Base-by-base conservation (phyloP, 2,888 invertebrate genomes). In the Mythimna impura region DNA sequence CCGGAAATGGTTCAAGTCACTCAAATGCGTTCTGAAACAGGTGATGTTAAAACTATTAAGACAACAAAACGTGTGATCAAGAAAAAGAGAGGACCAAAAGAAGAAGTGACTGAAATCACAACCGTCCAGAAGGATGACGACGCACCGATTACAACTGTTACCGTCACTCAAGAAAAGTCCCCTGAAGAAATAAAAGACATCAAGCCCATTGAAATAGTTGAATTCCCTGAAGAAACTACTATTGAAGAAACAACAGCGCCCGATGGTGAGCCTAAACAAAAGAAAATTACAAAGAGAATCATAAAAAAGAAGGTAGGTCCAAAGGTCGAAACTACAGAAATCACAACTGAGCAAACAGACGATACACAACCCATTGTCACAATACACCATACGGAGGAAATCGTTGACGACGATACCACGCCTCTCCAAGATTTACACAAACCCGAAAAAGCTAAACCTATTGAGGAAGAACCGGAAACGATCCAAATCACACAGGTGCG, bases 281-380 rank as follows among this genome's bases (percentile, higher is more conserved):
- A 73, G 52, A 84, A 71, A 71, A 68, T 88, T 1, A 87, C 76
- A 0, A 88, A 83, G 10, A 74, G 91, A 4, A 82, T 82, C 0
- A 88, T 91, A 20, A 91, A 89, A 73, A 90, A 89, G 76, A 89
- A 88, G 55, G 80, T 85, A 60, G 90, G 90, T 76, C 75, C 89
- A 9, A 81, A 88, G 81, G 71, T 92, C 55, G 80, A 88, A 87
- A 89, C 83, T 0, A 87, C 85, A 36, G 47, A 84, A 50, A 88
- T 88, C 1, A 84, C 72, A 0, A 85, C 85, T 2, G 85, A 86
- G 81, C 81, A 74, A 12, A 34, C 57, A 70, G 50, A 80, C 61
- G 57, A 79, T 0, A 52, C 20, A 8, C 62, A 58, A 76, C 76
- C 78, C 7, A 66, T 47, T 2, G 2, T 66, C 10, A 71, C 65